Base-by-base conservation (phyloP, 2,113 vertebrate species). In the Hyperoodon ampullatus region DNA sequence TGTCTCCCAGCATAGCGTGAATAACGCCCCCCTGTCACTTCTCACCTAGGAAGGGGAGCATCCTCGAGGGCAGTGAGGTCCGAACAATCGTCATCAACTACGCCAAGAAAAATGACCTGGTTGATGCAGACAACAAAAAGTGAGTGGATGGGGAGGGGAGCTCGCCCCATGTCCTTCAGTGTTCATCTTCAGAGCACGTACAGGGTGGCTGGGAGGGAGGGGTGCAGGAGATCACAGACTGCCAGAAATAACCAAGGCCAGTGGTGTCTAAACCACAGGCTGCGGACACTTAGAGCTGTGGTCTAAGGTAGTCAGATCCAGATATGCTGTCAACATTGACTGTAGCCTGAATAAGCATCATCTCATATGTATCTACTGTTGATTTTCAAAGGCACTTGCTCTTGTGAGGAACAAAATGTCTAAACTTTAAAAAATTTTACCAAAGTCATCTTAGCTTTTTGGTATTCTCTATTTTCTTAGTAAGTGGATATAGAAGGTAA, bases 91-190 rank as follows among this genome's bases (percentile, higher is more conserved):
- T 99, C 98, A 98, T 99, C 53, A 98, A 99, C 72, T 99, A 99
- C 0, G 99, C 99, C 92, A 99, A 99, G 98, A 98, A 77, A 35
- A 99, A 99, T 1, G 99, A 99, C 81, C 86, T 99, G 85, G 99
- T 99, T 81, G 98, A 99, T 98, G 98, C 99, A 93, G 97, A 98
- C 85, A 99, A 99, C 97, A 99, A 99, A 90, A 99, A 99, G 99
- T 99, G 97, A 99, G 99, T 98, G 35, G 39, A 5, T 3, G 8
- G 6, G 7, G 58, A 24, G 12, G n/a, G 33, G 7, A 47, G 33
- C 77, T 58, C 8, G 12, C 77, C 77, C 30, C 35, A 18, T 8
- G 71, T n/a, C 65, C 50, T 30, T 42, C 3, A 11, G 23, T 14
- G 1, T 13, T 28, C 5, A 2, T 50, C 42, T 44, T 39, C 23